phyloP scores from a whole-genome alignment of 1,140 invertebrate species.

The Macrobrachium nipponense region DNA sequence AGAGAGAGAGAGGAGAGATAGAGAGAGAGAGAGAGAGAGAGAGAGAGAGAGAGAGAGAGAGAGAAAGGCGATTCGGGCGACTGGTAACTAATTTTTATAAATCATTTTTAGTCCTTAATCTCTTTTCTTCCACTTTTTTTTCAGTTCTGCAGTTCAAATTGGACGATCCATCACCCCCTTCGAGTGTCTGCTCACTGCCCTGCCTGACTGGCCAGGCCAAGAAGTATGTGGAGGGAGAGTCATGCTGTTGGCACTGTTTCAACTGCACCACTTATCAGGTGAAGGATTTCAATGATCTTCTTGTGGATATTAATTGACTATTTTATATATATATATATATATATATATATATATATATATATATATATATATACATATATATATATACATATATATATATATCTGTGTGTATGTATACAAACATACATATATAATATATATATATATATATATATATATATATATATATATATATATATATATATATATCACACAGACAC shows the following conservation, averaged over 20 bases:
- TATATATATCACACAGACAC: no score
- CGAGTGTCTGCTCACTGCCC: slow-evolving; percentile 89
- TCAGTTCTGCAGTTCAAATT: slow-evolving; percentile 85
- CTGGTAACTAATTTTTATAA: background rate
- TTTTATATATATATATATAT: background rate
- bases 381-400: slow-evolving; percentile 62
- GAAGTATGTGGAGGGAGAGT: slow-evolving; percentile 90
- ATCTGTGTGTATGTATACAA: slow-evolving; percentile 56
- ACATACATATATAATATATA: background rate
- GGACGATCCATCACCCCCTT: slow-evolving; percentile 79
- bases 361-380: slow-evolving; percentile 1
- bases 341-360: background rate
- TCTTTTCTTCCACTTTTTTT: background rate
- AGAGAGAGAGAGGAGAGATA: no score
- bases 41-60: no score
- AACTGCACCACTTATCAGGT: slow-evolving; percentile 93
- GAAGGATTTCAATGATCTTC: slow-evolving; percentile 63
- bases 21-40: no score
- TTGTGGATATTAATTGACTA: no score
- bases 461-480: slow-evolving; percentile 4
- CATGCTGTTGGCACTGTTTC: slow-evolving; percentile 96
- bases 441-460: slow-evolving; percentile 29
- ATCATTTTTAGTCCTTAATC: background rate
- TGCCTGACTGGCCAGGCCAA: slow-evolving; percentile 90
- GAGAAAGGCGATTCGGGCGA: background rate